These are phyloP conservation scores for Clamator glandarius DNA, from an alignment of 2,797 vertebrate species.

Conservation along the genomic window DNA sequence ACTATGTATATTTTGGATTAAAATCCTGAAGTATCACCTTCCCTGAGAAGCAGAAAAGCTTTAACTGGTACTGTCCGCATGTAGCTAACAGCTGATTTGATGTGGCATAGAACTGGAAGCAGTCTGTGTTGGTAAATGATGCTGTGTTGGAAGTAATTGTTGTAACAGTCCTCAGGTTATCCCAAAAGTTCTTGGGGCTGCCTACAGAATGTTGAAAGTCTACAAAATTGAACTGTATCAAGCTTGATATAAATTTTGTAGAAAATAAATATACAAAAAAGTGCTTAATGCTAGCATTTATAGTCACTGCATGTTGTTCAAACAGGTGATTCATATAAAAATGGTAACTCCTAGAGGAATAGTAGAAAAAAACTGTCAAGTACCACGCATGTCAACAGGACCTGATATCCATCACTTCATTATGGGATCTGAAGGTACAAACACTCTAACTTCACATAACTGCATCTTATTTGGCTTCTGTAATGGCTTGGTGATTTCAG, in stretches of 20 bases:
- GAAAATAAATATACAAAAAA: neutral
- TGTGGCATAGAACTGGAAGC: neutral
- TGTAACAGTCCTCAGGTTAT: neutral
- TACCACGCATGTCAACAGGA: slow-evolving; percentile 95
- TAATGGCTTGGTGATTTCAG: slow-evolving; percentile 28
- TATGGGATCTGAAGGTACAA: slow-evolving; percentile 97
- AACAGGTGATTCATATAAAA: slow-evolving; percentile 94
- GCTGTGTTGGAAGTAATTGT: neutral
- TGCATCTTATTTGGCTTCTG: slow-evolving; percentile 9
- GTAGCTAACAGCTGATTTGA: neutral
- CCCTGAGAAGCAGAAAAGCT: neutral
- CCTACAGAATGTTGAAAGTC: neutral
- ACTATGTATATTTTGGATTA: neutral
- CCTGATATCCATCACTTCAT: slow-evolving; percentile 99
- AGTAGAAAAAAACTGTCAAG: slow-evolving; percentile 97
- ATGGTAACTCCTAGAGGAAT: slow-evolving; percentile 96
- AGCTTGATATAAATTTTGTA: neutral
- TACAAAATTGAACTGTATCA: neutral
- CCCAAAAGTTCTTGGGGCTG: neutral
- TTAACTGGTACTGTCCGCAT: neutral
- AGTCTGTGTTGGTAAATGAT: neutral
- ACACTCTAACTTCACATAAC: slow-evolving; percentile 2
- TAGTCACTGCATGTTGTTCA: slow-evolving; percentile 23
- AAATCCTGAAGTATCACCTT: neutral
- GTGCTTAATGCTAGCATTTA: slow-evolving; percentile 24